These are phyloP conservation scores for Columba janthina DNA, from an alignment of 2,113 vertebrate species.

Conservation along the genomic window DNA sequence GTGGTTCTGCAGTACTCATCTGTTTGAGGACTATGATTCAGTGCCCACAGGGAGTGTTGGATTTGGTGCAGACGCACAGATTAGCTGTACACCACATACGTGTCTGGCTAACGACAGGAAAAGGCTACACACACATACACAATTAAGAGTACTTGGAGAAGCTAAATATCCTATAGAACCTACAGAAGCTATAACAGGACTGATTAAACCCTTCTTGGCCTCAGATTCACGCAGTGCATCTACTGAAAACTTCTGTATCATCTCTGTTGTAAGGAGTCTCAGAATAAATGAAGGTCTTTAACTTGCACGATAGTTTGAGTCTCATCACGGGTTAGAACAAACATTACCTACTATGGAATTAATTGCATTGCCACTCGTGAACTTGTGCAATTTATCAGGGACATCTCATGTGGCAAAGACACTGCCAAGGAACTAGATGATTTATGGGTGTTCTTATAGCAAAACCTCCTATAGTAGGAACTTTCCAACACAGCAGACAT, in stretches of 20 bases:
- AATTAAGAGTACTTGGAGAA: neutral
- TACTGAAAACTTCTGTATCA: neutral
- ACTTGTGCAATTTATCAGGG: neutral
- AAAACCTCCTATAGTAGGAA: neutral
- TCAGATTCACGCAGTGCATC: neutral
- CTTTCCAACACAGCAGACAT: neutral
- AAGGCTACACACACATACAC: neutral
- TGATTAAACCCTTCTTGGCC: neutral
- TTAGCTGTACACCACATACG: neutral
- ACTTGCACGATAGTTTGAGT: neutral
- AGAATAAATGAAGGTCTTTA: neutral
- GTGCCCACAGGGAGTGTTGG: neutral
- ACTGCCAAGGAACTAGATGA: neutral
- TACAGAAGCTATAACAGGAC: neutral
- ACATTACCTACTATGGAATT: slow-evolving; percentile 52
- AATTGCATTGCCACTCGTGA: slow-evolving; percentile 3
- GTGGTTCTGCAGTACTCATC: neutral
- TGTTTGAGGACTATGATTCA: neutral
- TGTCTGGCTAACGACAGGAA: slow-evolving; percentile 5
- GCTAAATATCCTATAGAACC: neutral
- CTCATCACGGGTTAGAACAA: neutral
- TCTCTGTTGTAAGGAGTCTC: neutral
- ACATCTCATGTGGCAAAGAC: neutral
- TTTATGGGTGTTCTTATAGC: neutral
- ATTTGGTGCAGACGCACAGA: neutral